Base-by-base conservation (phyloP, 2,113 vertebrate genomes). In the Pteropus alecto region DNA sequence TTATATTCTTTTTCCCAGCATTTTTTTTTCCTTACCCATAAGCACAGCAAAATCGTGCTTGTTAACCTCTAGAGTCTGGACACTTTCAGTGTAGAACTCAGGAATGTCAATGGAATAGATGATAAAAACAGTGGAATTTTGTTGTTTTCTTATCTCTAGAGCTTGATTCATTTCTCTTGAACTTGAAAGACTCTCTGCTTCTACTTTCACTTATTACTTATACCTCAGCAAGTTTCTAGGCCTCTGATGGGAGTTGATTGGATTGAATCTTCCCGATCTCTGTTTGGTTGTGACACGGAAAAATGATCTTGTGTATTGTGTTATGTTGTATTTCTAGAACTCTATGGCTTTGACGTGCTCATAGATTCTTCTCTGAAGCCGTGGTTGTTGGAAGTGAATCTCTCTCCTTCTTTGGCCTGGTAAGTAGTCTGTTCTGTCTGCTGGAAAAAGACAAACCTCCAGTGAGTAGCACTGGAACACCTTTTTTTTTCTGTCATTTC, bases 331-430 rank as follows among this genome's bases (percentile, higher is more conserved):
- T 98, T 98, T 98, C 95, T 98, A 99, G 99, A 99, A 94, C 99
- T 99, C 4, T 99, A 99, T 97, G 99, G 99, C 63, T 99, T 99
- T 98, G 99, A 99, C 94, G 99, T 99, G 95, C 99, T 99, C 89
- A 99, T 99, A 60, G 99, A 99, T 98, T 98, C 99, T 73, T 99
- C 99, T 96, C 99, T 99, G 96, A 99, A 99, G 98, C 99, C 99
- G 33, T 99, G 99, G 99, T 98, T 99, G 92, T 98, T 99, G 97
- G 99, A 99, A 98, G 99, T 99, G 96, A 99, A 99, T 97, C 99
- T 99, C 10, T 99, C 99, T 63, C 99, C 99, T 85, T 99, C 99
- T 22, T 87, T 99, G 97, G 99, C 99, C 82, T 99, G 99, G 99
- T 99, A 99, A 99, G 99, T 98, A 99, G 99, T 98, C 96, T 95